These are phyloP conservation scores for Antechinus stuartii DNA, from an alignment of 2,113 vertebrate species.

Conservation along the genomic window DNA sequence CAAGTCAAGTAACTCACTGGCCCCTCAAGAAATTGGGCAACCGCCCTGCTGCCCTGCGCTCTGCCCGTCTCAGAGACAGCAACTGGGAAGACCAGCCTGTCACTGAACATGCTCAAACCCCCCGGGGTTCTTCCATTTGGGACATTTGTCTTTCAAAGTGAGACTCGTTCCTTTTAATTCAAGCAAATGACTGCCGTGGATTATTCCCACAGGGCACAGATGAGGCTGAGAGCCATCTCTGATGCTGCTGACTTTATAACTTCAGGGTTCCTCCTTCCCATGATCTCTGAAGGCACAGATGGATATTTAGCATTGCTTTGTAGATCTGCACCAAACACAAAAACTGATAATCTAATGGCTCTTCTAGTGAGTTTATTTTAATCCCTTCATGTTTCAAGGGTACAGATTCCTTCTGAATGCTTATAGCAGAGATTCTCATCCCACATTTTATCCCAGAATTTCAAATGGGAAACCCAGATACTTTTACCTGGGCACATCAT, in stretches of 20 bases:
- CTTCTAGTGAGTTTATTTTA: background rate
- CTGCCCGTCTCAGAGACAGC: background rate
- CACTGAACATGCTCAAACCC: background rate
- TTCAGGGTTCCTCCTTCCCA: background rate
- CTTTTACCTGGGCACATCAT: background rate
- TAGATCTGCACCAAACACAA: background rate
- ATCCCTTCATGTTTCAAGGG: background rate
- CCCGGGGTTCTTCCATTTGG: background rate
- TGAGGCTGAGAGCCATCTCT: background rate
- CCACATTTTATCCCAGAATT: background rate
- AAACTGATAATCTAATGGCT: background rate
- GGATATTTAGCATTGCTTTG: background rate
- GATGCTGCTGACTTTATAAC: background rate
- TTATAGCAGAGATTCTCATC: background rate
- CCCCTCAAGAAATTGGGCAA: background rate
- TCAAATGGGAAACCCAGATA: background rate
- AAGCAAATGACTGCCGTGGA: background rate
- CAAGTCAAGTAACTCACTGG: background rate
- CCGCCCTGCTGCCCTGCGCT: background rate
- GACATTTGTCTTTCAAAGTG: background rate
- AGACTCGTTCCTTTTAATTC: background rate
- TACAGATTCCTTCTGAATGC: background rate
- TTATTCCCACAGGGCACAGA: background rate
- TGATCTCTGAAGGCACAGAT: background rate
- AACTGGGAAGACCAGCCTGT: background rate